Percentiles rank a stretch among this genome's conserved stretches.
Conservation (phyloP, 2,888 invertebrate species). For the Caenorhabditis macrosperma region DNA sequence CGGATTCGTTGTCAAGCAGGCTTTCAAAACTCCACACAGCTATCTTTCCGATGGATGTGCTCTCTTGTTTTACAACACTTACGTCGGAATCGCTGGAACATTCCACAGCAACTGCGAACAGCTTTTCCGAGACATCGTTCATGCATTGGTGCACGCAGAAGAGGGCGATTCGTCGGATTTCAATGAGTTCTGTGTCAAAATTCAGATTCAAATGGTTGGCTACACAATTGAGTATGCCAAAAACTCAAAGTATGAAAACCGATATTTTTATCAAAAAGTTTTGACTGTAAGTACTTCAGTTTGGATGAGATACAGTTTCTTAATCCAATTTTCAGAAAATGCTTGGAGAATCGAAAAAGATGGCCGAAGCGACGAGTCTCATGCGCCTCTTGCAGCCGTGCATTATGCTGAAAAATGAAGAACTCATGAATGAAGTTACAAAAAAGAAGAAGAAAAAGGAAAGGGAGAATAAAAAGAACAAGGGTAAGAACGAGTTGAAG, state of each 20-base stretch:
- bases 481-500: constrained; percentile 49
- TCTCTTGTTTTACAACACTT: constrained; percentile 90
- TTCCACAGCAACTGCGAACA: constrained; percentile 85
- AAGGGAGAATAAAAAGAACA: constrained; percentile 48
- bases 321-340: constrained; percentile 28
- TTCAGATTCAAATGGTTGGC: constrained; percentile 63
- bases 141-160: constrained; percentile 16
- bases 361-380: constrained; percentile 33
- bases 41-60: constrained; percentile 86
- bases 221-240: constrained; percentile 57
- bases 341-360: constrained; percentile 49
- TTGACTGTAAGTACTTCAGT: constrained; percentile 32
- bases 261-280: constrained; percentile 48
- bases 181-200: constrained; percentile 42
- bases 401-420: constrained; percentile 31
- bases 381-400: constrained; percentile 52
- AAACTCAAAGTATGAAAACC: constrained; percentile 33
- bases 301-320: neutral
- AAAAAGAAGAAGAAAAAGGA: constrained; percentile 56
- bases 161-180: constrained; percentile 21
- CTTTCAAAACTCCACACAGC: constrained; percentile 60
- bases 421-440: constrained; percentile 53
- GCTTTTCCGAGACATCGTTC: constrained; percentile 46
- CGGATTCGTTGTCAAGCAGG: constrained; percentile 61
- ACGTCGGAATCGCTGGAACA: constrained; percentile 88